Percentiles rank a stretch among this genome's conserved stretches.
phyloP scores from a whole-genome alignment of 2,113 vertebrate species.

The Ondatra zibethicus region DNA sequence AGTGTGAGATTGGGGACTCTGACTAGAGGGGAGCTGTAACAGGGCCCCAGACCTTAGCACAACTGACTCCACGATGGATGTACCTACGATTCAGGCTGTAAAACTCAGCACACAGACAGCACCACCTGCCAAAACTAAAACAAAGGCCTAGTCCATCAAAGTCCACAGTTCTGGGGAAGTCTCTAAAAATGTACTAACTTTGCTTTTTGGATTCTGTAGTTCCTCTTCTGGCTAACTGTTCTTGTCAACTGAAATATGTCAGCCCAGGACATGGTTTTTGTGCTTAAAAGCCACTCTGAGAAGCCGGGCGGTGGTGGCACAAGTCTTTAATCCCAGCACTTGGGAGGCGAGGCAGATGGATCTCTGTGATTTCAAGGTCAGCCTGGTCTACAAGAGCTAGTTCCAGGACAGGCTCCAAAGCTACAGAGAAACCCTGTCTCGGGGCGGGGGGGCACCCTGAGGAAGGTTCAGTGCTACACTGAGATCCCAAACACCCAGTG shows the following conservation, averaged over 20 bases:
- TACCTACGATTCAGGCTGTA: background rate
- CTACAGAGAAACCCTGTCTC: too few relatives aligned
- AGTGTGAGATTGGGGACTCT: background rate
- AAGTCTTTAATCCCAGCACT: too few relatives aligned
- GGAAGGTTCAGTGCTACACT: background rate
- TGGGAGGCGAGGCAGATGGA: too few relatives aligned
- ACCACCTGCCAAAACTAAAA: background rate
- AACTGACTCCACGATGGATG: background rate
- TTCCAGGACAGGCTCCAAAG: too few relatives aligned
- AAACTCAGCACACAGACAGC: background rate
- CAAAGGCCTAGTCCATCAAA: background rate
- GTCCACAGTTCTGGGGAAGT: background rate
- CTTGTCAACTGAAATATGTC: background rate
- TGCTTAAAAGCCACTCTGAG: background rate
- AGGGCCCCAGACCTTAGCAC: background rate
- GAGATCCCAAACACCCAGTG: background rate
- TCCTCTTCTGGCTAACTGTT: background rate
- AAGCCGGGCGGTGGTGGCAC: too few relatives aligned
- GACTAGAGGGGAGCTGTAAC: background rate
- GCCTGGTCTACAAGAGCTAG: too few relatives aligned
- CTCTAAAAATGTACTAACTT: background rate
- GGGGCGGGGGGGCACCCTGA: too few relatives aligned
- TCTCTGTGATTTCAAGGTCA: too few relatives aligned
- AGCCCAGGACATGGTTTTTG: background rate
- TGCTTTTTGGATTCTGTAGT: background rate